Conservation (phyloP, 2,113 vertebrate species). For the Xiphophorus couchianus region DNA sequence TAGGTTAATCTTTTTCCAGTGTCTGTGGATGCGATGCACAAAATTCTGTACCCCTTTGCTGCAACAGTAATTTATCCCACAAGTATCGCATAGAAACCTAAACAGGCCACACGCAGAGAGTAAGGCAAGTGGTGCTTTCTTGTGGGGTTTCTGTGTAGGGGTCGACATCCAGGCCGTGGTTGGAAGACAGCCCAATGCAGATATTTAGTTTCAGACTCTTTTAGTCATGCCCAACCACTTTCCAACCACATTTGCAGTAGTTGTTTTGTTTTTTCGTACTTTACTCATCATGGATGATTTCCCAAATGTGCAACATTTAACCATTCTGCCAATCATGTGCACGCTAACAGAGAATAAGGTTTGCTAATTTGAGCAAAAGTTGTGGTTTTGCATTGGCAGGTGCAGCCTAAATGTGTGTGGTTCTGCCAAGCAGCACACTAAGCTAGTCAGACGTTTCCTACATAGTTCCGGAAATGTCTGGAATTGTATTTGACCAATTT, state of each 20-base stretch:
- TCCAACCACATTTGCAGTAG: conserved; percentile 36
- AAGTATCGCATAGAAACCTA: conserved; percentile 30
- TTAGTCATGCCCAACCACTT: conserved; percentile 36
- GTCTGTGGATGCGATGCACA: not conserved
- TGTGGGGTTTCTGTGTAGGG: conserved; percentile 60
- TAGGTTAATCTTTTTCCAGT: not conserved
- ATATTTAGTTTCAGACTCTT: conserved; percentile 17
- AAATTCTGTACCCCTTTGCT: not conserved
- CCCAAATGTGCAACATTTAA: not conserved
- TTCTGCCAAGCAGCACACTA: not conserved
- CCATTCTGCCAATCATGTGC: not conserved
- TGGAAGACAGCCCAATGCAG: conserved; percentile 26
- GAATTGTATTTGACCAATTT: not conserved
- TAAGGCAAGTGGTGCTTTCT: conserved; percentile 15
- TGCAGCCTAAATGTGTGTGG: not conserved
- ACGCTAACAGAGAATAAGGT: not conserved
- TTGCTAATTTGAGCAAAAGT: not conserved
- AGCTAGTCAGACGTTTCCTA: not conserved
- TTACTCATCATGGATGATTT: conserved; percentile 3
- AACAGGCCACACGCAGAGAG: not conserved
- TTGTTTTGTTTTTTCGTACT: not conserved
- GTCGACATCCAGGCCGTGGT: conserved; percentile 24
- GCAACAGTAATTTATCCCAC: not conserved
- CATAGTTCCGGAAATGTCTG: not conserved
- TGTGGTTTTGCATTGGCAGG: not conserved